A percentile compares a stretch with the other conserved stretches of the same genome.
phyloP scores from a whole-genome alignment of 2,113 vertebrate genomes.

The Naja naja region DNA sequence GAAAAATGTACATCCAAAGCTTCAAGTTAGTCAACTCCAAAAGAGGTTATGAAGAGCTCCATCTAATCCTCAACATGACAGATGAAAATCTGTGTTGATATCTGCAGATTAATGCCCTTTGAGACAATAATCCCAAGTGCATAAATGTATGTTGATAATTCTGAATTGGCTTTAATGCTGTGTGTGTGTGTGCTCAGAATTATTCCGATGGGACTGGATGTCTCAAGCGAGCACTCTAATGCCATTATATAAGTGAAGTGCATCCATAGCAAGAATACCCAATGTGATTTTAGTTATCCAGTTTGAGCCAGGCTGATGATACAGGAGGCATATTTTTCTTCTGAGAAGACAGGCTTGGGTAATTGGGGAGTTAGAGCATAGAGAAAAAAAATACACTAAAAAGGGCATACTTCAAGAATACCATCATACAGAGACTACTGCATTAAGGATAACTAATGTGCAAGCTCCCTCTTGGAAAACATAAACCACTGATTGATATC shows the following conservation, averaged over 20 bases:
- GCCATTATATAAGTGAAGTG: not conserved
- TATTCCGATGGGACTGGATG: not conserved
- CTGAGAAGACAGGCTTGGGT: not conserved
- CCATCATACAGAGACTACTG: not conserved
- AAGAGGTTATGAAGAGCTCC: not conserved
- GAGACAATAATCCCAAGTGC: not conserved
- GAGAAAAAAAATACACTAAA: not conserved
- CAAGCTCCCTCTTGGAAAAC: not conserved
- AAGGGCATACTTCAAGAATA: not conserved
- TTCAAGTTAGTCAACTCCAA: not conserved
- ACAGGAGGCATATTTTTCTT: not conserved
- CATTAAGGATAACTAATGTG: not conserved
- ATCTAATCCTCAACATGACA: not conserved
- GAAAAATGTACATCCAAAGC: conserved; percentile 4
- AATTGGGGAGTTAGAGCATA: not conserved
- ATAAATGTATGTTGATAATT: not conserved
- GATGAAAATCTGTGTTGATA: not conserved
- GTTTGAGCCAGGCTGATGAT: not conserved
- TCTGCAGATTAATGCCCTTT: not conserved
- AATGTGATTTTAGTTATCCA: not conserved
- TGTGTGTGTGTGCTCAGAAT: not conserved
- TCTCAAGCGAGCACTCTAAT: not conserved
- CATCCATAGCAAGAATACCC: conserved; percentile 4
- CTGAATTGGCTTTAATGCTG: not conserved
- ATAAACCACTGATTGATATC: not conserved